Conservation (phyloP, 2,888 invertebrate species). For the Abscondita cerata region DNA sequence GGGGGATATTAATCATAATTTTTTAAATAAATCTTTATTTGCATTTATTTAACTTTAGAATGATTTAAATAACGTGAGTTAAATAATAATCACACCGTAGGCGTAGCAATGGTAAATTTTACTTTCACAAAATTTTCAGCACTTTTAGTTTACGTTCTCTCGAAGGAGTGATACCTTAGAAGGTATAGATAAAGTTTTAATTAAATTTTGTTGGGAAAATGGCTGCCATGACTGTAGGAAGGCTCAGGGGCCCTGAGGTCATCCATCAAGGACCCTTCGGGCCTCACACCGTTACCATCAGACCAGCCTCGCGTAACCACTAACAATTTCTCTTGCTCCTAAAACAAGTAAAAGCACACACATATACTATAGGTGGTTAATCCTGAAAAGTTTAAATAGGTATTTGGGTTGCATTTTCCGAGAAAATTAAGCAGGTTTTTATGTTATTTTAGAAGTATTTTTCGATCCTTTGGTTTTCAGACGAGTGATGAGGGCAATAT, state of each 20-base stretch:
- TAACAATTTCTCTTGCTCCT: conserved; percentile 34
- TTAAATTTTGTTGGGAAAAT: conserved; percentile 41
- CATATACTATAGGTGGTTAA: conserved; percentile 29
- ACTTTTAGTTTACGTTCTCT: conserved; percentile 34
- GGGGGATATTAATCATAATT: no score
- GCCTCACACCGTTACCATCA: conserved; percentile 35
- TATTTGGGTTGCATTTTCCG: conserved; percentile 25
- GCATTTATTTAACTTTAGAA: no score
- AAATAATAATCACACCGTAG: no score
- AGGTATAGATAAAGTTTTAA: conserved; percentile 48
- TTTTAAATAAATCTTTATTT: no score
- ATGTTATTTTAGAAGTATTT: conserved; percentile 21
- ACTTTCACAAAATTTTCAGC: no score
- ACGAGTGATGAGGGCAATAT: conserved; percentile 27
- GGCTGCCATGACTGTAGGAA: conserved; percentile 28
- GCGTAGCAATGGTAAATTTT: no score
- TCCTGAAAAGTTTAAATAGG: conserved; percentile 33
- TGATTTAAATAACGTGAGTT: no score
- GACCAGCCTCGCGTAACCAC: conserved; percentile 30
- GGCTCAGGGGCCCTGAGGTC: conserved; percentile 54
- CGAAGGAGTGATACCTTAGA: conserved; percentile 49
- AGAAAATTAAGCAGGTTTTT: conserved; percentile 27
- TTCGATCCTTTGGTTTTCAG: conserved; percentile 17
- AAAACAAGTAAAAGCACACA: conserved; percentile 29
- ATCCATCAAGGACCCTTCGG: conserved; percentile 58